Base-by-base conservation (phyloP, 2,797 vertebrate species). In the Acrossocheilus wenchowensis region DNA sequence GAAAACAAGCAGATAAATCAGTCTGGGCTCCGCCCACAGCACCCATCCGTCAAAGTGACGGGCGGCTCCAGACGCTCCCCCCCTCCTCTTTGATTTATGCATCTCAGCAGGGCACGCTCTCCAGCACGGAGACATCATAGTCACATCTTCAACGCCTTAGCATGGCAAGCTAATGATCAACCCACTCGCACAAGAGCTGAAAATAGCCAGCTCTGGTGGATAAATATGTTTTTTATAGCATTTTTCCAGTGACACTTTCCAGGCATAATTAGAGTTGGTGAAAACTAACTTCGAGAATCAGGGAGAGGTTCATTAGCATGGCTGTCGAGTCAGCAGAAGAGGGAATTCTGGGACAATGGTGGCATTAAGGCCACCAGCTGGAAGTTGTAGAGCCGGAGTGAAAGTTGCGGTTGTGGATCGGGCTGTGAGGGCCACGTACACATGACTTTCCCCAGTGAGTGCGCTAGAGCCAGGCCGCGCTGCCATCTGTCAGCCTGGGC, bases 1-100 rank as follows among this genome's bases (percentile, higher is more conserved):
- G 68, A 87, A 85, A 88, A 87, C 85, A 88, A 85, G 79, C 75
- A 73, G 87, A 89, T 88, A 82, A 78, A 88, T 87, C 86, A 82
- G 79, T 41, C 66, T 48, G 45, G 82, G 77, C 89, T 83, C 86
- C 88, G 74, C 86, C 89, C 86, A 86, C 75, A 66, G 73, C 34
- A 21, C 52, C 74, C 82, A 86, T 85, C 86, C 45, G 19, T 89
- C 88, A 85, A 62, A 81, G 73, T 87, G 87, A 88, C 23, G 11
- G 80, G 83, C 39, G 64, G 75, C 73, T 87, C 74, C 79, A 54
- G 82, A 88, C 62, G 15, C 79, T 36, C 8, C 85, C 78, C 52
- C 9, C 54, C 71, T 23, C 10, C n/a, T 12, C 4, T 66, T 66
- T 83, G 87, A 90, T 87, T 88, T 83, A 79, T 74, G 87, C 60